Evolutionary conservation across 2,888 invertebrate genomes (phyloP).

Genomic region (Melangyna quadrimaculata): DNA sequence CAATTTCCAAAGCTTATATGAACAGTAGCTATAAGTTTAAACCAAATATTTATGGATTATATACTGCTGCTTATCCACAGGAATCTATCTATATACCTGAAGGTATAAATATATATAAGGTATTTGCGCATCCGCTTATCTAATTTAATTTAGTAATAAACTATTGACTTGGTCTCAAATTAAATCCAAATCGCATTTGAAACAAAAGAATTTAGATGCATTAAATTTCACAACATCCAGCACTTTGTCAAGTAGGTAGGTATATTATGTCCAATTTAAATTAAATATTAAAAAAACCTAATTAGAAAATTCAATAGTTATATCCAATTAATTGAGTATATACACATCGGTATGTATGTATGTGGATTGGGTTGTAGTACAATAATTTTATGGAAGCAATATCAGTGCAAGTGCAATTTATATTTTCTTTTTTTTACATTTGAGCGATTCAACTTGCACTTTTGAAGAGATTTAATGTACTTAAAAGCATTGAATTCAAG

Average conservation of each 20-base stretch:
- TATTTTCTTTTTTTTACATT: conserved; percentile 5
- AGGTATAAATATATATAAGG: conserved; percentile 17
- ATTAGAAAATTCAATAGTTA: conserved; percentile 49
- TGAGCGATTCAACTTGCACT: conserved; percentile 12
- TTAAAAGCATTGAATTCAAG: conserved; percentile 1
- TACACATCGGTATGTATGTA: conserved; percentile 8
- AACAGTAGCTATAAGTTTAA: conserved; percentile 18
- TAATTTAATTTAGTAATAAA: conserved; percentile 45
- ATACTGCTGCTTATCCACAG: conserved; percentile 25
- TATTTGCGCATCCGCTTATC: conserved; percentile 63
- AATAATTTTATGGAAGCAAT: conserved; percentile 47
- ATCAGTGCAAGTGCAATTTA: conserved; percentile 44
- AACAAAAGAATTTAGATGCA: conserved; percentile 53
- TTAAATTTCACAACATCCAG: conserved; percentile 51
- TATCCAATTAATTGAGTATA: conserved; percentile 48
- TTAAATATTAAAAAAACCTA: conserved; percentile 35
- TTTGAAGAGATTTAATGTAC: not conserved
- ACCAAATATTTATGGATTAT: conserved; percentile 37
- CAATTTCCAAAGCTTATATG: conserved; percentile 17
- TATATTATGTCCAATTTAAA: conserved; percentile 7
- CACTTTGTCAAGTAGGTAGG: conserved; percentile 18
- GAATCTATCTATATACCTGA: conserved; percentile 6
- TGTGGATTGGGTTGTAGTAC: conserved; percentile 2
- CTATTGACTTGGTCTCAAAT: not conserved
- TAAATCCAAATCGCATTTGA: conserved; percentile 11